Evolutionary conservation across 1,140 invertebrate species (phyloP), one percentile per base, ranked within the genome.

Genomic region (Bombus breviceps): DNA sequence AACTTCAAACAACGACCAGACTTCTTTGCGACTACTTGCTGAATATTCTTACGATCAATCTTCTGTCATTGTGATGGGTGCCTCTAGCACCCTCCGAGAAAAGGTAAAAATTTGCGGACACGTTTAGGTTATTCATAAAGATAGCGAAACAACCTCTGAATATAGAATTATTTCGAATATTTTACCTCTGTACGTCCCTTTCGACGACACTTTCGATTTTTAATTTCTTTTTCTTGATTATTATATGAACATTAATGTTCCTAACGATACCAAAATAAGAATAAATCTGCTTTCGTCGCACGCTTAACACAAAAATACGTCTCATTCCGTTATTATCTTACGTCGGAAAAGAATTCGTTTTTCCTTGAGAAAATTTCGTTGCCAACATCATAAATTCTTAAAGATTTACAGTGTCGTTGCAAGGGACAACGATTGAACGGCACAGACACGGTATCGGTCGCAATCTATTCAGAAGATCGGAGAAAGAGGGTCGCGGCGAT

Each of bases 31-130:
- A 57, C 71, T 73, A 73, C 71, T 82, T 74, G 71, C n/a, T 57
- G 57, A 82, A 82, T 64, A 82, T 82, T 74, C 74, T 66, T 72
- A 74, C 39, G 47, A 53, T 53, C 47, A 53, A 53, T 43, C 47
- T 41, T 34, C 41, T n/a, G 34, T 8, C 34, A 57, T 66, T 74
- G 57, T 66, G 37, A 62, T n/a, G 47, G 28, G 13, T 15, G 43
- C 22, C 57, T 62, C 5, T 34, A 25, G 37, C n/a, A 69, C 22
- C 25, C 47, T 57, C 28, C 6, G 3, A 32, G 22, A 13, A n/a
- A 22, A 9, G 47, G 18, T n/a, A 77, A 57, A 68, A 39, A 39
- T 25, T 37, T 34, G 28, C 12, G 28, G 41, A 32, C 76, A 77
- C 39, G 25, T 57, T 76, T 57, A 18, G 25, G 37, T 22, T 41